phyloP scores from a whole-genome alignment of 2,113 vertebrate species.

The Meleagris gallopavo region DNA sequence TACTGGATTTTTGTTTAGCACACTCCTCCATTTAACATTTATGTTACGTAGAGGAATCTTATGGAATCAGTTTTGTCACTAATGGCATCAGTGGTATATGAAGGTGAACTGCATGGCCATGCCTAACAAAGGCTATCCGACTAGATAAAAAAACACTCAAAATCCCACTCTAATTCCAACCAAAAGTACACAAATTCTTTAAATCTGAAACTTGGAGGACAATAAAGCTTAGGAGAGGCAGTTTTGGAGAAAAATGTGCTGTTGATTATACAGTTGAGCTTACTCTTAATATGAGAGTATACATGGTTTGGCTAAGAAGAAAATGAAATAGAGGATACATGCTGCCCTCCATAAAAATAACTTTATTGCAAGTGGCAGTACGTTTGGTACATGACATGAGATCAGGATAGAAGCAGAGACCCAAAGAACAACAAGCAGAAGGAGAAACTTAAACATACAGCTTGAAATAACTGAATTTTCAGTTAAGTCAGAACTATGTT shows the following conservation, averaged over 20 bases:
- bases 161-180: background rate
- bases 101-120: background rate
- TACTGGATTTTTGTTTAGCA: background rate
- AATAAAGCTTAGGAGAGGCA: background rate
- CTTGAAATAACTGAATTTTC: constrained; percentile 52
- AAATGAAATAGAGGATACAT: background rate
- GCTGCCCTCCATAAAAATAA: background rate
- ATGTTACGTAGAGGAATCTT: background rate
- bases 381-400: background rate
- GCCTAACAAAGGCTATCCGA: background rate
- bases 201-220: background rate
- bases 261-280: background rate
- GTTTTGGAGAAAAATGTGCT: background rate
- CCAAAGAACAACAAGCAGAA: background rate
- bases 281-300: background rate
- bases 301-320: background rate
- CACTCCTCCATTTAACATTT: background rate
- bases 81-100: background rate
- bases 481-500: constrained; percentile 17
- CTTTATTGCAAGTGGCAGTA: background rate
- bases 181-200: background rate
- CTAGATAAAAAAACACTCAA: background rate
- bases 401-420: background rate
- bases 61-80: background rate
- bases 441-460: background rate